Conservation (phyloP, 2,113 vertebrate genomes). For the Calonectris borealis region DNA sequence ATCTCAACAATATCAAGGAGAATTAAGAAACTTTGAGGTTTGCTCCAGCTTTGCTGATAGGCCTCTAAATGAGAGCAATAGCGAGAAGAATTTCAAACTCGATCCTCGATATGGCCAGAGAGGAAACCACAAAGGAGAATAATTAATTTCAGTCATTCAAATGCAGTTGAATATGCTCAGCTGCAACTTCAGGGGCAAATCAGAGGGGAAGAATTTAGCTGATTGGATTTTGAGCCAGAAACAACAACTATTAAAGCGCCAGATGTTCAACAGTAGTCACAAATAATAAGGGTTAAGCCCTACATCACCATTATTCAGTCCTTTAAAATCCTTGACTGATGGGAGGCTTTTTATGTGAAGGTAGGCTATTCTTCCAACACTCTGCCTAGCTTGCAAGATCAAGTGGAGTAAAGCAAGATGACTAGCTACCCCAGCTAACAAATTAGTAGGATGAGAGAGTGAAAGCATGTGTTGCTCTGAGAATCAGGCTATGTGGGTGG, state of each 20-base stretch:
- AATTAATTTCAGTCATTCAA: slow-evolving; percentile 27
- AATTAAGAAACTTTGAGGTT: not conserved
- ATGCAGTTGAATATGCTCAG: slow-evolving; percentile 13
- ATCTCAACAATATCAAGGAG: not conserved
- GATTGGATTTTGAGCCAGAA: slow-evolving; percentile 36
- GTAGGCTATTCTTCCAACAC: not conserved
- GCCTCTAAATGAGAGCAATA: not conserved
- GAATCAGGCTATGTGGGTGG: slow-evolving; percentile 35
- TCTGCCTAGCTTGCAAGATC: not conserved
- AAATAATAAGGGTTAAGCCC: slow-evolving; percentile 44
- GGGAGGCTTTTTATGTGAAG: not conserved
- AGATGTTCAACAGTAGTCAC: slow-evolving; percentile 51
- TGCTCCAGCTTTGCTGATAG: not conserved
- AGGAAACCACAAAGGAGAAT: not conserved
- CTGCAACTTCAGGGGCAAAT: slow-evolving; percentile 34
- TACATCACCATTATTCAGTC: not conserved
- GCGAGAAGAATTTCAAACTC: not conserved
- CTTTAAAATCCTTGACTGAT: not conserved
- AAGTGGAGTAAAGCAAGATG: not conserved
- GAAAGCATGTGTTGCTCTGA: slow-evolving; percentile 31
- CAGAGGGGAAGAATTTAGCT: slow-evolving; percentile 31
- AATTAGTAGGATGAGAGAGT: slow-evolving; percentile 14
- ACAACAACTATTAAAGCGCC: slow-evolving; percentile 25
- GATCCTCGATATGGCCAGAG: not conserved
- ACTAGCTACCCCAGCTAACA: not conserved